Evolutionary conservation across 1,140 invertebrate genomes (phyloP), one percentile per base, ranked within the genome.

Genomic region (Trichomalopsis sarcophagae): DNA sequence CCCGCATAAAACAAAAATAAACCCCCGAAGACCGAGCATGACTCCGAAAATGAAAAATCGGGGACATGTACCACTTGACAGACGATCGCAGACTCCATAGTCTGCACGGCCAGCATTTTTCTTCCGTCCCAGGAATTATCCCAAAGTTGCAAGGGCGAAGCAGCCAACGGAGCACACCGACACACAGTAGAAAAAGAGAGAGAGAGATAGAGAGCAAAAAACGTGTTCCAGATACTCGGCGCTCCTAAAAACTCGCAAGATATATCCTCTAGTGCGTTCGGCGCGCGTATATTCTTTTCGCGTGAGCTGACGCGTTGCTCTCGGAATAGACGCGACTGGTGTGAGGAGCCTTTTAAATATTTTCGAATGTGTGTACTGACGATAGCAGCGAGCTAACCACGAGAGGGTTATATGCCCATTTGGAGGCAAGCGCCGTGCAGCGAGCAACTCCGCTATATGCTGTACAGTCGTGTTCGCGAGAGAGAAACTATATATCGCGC

Each of bases 351-450:
- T 62, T 21, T 40, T 7, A 68, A 78, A n/a, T 79, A 40, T 40
- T 79, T 79, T 79, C 77, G 68, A 79, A 40, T 55, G 0, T 55
- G n/a, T 3, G 23, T 11, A 50, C n/a, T 21, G 40, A 80, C 23
- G 10, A 10, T 9, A 30, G 66, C 40, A n/a, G 21, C 17, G 9
- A 47, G 13, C n/a, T n/a, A 47, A 55, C 10, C n/a, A 14, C 78
- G 13, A 77, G 40, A 79, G 55, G 40, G 62, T 79, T 84, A 79
- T 36, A 80, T 84, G 77, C 83, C 83, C 83, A 84, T 84, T 84
- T 84, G 77, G 33, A 80, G 77, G 69, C 83, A 74, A 71, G 23
- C n/a, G 69, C 23, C 30, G 14, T 71, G 69, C 69, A 30, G 23
- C 30, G 69, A 71, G 14, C 30, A 3, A 13, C 69, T 71, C 30